Conservation (phyloP, 2,797 vertebrate species). For the Pogoniulus pusillus region DNA sequence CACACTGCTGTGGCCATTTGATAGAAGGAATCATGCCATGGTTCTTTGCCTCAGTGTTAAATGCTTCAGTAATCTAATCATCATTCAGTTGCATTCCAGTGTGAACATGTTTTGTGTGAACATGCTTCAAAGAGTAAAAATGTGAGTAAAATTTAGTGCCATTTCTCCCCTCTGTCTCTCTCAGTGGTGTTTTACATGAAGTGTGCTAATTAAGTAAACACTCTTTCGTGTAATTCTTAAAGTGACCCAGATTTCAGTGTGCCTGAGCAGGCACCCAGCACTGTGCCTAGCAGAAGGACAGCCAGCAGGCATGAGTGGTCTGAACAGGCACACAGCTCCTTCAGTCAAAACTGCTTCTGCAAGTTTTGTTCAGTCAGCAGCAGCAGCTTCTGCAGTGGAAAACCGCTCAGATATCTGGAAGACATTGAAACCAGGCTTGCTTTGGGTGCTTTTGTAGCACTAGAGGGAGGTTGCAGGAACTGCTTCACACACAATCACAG, state of each 20-base stretch:
- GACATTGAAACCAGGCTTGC: not conserved
- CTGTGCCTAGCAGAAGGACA: not conserved
- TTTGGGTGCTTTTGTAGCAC: not conserved
- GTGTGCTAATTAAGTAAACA: conserved; percentile 54
- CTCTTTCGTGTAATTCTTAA: conserved; percentile 44
- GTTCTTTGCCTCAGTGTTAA: conserved; percentile 28
- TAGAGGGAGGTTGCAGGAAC: not conserved
- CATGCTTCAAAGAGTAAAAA: conserved; percentile 52
- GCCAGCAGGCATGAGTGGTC: not conserved
- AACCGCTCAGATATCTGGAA: not conserved
- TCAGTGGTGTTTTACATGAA: conserved; percentile 16
- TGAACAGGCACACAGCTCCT: not conserved
- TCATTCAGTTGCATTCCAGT: conserved; percentile 32
- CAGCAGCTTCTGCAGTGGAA: not conserved
- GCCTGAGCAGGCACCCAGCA: not conserved
- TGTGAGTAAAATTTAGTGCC: conserved; percentile 47
- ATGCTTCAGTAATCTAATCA: conserved; percentile 48
- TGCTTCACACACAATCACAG: too few species aligned
- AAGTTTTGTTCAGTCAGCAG: not conserved
- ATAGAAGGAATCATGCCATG: conserved; percentile 44
- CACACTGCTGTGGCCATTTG: conserved; percentile 32
- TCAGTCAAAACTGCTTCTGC: not conserved
- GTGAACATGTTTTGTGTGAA: conserved; percentile 44
- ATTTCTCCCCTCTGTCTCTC: conserved; percentile 52
- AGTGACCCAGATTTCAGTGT: conserved; percentile 5